Percentiles rank a stretch among this genome's conserved stretches.
phyloP scores from a whole-genome alignment of 2,888 invertebrate genomes.

The Caenorhabditis angaria region DNA sequence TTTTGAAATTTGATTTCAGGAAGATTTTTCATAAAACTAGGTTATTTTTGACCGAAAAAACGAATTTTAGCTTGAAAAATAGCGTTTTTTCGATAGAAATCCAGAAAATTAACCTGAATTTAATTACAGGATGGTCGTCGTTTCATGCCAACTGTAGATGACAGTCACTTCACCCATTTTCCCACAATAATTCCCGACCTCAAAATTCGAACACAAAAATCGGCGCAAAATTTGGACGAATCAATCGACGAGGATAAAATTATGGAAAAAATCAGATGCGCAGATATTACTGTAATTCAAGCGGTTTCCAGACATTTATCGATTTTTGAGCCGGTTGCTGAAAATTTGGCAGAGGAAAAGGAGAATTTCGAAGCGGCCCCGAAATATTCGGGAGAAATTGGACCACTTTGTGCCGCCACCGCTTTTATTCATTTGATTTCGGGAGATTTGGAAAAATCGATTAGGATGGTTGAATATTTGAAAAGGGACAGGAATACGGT shows the following conservation, averaged over 20 bases:
- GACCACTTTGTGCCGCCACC: constrained; percentile 35
- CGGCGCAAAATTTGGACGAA: constrained; percentile 5
- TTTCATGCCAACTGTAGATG: constrained; percentile 29
- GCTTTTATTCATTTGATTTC: constrained; percentile 51
- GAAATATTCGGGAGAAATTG: constrained; percentile 27
- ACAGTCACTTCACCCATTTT: constrained; percentile 21
- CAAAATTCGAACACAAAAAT: constrained; percentile 10
- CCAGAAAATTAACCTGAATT: not conserved
- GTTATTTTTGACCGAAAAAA: too few relatives aligned
- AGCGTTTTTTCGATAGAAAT: too few relatives aligned
- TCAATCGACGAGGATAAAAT: constrained; percentile 40
- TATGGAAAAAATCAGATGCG: constrained; percentile 27
- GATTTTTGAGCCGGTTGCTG: constrained; percentile 10
- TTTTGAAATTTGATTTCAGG: too few relatives aligned
- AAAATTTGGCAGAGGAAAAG: not conserved
- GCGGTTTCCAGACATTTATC: constrained; percentile 38
- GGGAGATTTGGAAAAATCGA: constrained; percentile 47
- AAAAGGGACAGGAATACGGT: constrained; percentile 18
- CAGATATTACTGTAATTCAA: constrained; percentile 31
- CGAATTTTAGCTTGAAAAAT: too few relatives aligned
- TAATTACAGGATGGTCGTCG: constrained; percentile 21
- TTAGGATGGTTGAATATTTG: constrained; percentile 40
- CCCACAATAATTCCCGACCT: constrained; percentile 28
- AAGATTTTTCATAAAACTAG: too few relatives aligned
- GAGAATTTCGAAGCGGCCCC: constrained; percentile 10